These are phyloP conservation scores for Hystrix cristata DNA, from an alignment of 2,113 vertebrate species.

Conservation along the genomic window DNA sequence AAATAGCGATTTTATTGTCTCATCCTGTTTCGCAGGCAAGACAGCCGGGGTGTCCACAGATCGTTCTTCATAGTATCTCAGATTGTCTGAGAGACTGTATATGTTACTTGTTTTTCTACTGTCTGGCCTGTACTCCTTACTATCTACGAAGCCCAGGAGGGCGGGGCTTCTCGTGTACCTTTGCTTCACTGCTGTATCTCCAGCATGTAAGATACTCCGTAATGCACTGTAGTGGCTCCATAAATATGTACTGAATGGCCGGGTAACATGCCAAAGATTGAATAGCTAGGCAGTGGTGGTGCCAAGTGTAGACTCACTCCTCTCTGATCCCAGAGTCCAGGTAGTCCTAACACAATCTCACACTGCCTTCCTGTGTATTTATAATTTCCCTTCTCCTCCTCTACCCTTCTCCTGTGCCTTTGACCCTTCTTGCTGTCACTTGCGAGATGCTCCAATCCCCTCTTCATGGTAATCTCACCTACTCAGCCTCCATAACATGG, in stretches of 20 bases:
- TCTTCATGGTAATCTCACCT: background rate
- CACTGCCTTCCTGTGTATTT: background rate
- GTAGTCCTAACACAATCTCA: background rate
- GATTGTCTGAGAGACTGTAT: background rate
- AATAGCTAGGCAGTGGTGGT: background rate
- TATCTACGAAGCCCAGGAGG: background rate
- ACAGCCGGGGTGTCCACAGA: background rate
- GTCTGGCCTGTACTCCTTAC: background rate
- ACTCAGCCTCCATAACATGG: background rate
- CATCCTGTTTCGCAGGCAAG: background rate
- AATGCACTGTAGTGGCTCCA: background rate
- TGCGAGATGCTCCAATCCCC: fast-evolving
- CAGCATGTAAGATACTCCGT: background rate
- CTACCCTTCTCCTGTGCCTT: background rate
- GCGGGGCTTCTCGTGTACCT: background rate
- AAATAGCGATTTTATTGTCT: background rate
- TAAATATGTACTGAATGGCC: background rate
- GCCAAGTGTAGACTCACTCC: background rate
- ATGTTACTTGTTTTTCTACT: background rate
- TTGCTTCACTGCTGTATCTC: background rate
- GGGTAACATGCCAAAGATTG: background rate
- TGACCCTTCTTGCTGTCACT: background rate
- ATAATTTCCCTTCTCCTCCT: background rate
- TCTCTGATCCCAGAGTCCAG: background rate
- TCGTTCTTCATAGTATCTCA: background rate